These are phyloP conservation scores for Grammatotria lemairii DNA, from an alignment of 2,113 vertebrate genomes.

Conservation along the genomic window DNA sequence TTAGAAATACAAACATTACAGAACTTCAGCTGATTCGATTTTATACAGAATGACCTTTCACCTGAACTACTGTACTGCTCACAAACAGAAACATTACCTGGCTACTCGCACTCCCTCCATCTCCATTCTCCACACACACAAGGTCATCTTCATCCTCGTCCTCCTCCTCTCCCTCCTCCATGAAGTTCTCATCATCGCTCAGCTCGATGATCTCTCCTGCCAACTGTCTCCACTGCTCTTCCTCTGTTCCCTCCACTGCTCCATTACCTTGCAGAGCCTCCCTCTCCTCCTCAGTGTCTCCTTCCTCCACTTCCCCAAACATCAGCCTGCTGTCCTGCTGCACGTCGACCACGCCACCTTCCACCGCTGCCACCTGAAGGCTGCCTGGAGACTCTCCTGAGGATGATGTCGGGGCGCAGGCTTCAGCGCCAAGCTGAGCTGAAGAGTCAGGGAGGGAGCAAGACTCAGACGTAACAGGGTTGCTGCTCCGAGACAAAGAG, in stretches of 20 bases:
- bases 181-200: slow-evolving; percentile 83
- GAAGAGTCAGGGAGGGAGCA: slow-evolving; percentile 40
- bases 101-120: not conserved
- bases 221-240: slow-evolving; percentile 79
- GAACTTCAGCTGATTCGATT: not conserved
- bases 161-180: slow-evolving; percentile 79
- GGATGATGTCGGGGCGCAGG: slow-evolving; percentile 43
- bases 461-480: slow-evolving; percentile 16
- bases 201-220: slow-evolving; percentile 88
- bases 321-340: slow-evolving; percentile 34
- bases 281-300: slow-evolving; percentile 54
- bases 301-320: slow-evolving; percentile 58
- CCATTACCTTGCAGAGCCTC: slow-evolving; percentile 63
- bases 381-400: slow-evolving; percentile 35
- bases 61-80: not conserved
- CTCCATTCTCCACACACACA: slow-evolving; percentile 78
- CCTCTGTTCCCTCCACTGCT: slow-evolving; percentile 36
- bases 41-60: not conserved
- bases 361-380: slow-evolving; percentile 28
- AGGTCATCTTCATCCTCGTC: slow-evolving; percentile 90
- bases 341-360: slow-evolving; percentile 4
- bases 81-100: not conserved
- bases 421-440: slow-evolving; percentile 35
- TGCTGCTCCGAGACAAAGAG: not conserved
- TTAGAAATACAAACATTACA: not conserved